These are phyloP conservation scores for Chaitophorus viminalis DNA, from an alignment of 2,888 invertebrate genomes.

Conservation along the genomic window DNA sequence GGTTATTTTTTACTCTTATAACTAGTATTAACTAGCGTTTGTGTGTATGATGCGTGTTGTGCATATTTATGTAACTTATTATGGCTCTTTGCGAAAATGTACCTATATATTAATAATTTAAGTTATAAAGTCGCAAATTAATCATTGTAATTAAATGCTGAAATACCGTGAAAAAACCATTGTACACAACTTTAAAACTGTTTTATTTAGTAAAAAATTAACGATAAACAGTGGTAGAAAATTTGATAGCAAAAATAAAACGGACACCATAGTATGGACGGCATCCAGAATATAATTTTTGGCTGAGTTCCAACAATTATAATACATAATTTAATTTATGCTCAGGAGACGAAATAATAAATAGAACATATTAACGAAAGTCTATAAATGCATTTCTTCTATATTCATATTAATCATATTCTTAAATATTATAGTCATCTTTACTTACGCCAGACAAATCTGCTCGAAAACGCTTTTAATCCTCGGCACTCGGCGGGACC, in stretches of 20 bases:
- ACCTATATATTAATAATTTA: neutral
- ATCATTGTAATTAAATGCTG: neutral
- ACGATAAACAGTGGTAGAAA: neutral
- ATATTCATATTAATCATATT: too few relatives aligned
- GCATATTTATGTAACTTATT: neutral
- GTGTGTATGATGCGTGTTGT: neutral
- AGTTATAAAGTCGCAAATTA: neutral
- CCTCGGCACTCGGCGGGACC: neutral
- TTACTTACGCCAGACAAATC: neutral
- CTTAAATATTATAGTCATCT: neutral
- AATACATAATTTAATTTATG: constrained; percentile 4
- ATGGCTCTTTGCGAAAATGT: neutral
- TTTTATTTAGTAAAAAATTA: neutral
- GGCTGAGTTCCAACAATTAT: constrained; percentile 45
- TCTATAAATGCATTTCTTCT: neutral
- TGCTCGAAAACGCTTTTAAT: neutral
- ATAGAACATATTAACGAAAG: neutral
- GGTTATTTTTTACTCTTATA: neutral
- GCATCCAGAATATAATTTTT: constrained; percentile 42
- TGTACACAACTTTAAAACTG: too few relatives aligned
- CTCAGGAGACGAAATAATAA: constrained; percentile 17
- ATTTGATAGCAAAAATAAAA: constrained; percentile 41
- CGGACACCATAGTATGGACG: constrained; percentile 33
- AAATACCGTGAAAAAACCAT: too few relatives aligned
- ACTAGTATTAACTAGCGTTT: too few relatives aligned